Evolutionary conservation across 35 echinoderm and acorn worm species (phyloP), one percentile per base, ranked within the genome.

Genomic region (Anneissia japonica): DNA sequence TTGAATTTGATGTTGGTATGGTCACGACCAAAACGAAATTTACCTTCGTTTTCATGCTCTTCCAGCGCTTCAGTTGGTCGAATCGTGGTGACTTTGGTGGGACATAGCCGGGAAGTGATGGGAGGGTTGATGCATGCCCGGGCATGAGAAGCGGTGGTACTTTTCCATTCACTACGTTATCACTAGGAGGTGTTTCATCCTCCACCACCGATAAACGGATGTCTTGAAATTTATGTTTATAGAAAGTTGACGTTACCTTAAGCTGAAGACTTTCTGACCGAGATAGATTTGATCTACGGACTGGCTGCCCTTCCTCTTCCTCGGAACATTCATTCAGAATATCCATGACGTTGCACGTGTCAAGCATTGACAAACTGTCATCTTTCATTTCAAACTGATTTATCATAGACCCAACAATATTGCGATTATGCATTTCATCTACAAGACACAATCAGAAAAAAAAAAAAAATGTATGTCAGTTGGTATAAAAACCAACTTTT

Each of bases 211-310:
- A 64, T 64, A 64, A 64, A 64, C 51, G 51, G 51, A 64, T 23
- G 51, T 64, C 51, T 64, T 64, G 51, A 64, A 64, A 64, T 64
- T 64, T 64, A 64, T 64, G 51, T 64, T 64, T 64, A 64, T 64
- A 23, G 51, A 64, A 64, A 64, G 51, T 23, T 23, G 51, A 64
- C 21, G 51, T 64, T 64, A 64, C 51, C 51, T 64, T 64, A 19
- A 64, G 21, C 51, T 64, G 51, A 16, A 64, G 51, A 64, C 51
- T 64, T 64, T 23, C 51, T 64, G 51, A 64, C 51, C 51, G 51
- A 19, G 51, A 16, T 64, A 64, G 19, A 64, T 64, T 64, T 9
- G 51, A 3, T 23, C 51, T 9, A 7, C 40, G 40, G 26, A 2
- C 1, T 26, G 26, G 10, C 9, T 6, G 21, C 26, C 26, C 6